Evolutionary conservation across 2,797 vertebrate species (phyloP), one percentile per base, ranked within the genome.

Genomic region (Kryptolebias ocellatus): DNA sequence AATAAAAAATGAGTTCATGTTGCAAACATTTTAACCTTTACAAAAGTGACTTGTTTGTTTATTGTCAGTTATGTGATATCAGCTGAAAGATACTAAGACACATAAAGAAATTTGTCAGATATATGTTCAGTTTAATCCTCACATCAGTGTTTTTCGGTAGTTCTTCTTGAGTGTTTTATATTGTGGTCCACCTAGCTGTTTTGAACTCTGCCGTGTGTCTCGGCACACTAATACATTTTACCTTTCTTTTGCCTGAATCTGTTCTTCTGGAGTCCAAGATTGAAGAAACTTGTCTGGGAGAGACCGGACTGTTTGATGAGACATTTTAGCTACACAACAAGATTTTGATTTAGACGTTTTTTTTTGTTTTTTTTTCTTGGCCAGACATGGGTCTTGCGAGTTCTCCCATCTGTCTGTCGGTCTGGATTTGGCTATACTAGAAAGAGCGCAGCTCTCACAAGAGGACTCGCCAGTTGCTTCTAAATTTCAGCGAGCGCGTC

Each of bases 381-480:
- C 54, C 58, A 64, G 29, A 34, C 53, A 68, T 60, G 44, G 45
- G 63, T 78, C 56, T 60, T 79, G 67, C 64, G 58, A 53, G 60
- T 64, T 57, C 20, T 77, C 58, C 65, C 64, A 56, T 74, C 60
- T 80, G 70, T 67, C 64, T 78, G 73, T 74, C 55, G 78, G 73
- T 76, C 46, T 53, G 1, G 29, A 18, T 69, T 58, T 60, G 45
- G 52, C 60, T 53, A 27, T 29, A 27, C 53, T 59, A 44, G 20
- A 60, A 72, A 74, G 64, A 45, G 47, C 51, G 53, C 64, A 60
- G 54, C 37, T 72, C 49, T 70, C 55, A 37, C 44, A 56, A 45
- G 31, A 28, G 27, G 18, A 63, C 3, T 2, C 0, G 17, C 4
- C 27, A 46, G 53, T 61, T 54, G n/a, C 37, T 39, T 67, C 52